phyloP scores from a whole-genome alignment of 2,888 invertebrate genomes.

The Chymomyza amoena region DNA sequence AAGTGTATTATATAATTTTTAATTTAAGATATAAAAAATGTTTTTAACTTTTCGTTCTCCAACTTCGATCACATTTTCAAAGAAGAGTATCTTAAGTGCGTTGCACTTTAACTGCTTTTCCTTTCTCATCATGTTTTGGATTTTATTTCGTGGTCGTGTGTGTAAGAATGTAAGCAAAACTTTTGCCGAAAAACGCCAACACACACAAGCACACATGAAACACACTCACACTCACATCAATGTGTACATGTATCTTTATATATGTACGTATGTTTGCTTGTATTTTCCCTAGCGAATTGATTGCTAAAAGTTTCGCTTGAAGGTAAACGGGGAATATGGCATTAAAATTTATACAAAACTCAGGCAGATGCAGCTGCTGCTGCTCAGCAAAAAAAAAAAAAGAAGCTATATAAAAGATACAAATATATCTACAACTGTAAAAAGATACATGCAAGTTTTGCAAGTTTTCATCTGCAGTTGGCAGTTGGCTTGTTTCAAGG shows the following conservation, averaged over 20 bases:
- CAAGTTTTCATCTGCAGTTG: constrained; percentile 7
- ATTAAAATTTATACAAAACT: constrained; percentile 49
- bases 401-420: constrained; percentile 10
- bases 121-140: neutral
- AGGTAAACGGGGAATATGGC: constrained; percentile 14
- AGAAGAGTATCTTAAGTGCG: neutral
- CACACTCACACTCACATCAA: neutral
- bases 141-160: neutral
- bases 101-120: neutral
- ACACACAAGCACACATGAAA: too few species aligned
- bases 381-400: neutral
- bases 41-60: too few species aligned
- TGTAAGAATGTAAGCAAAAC: constrained; percentile 35
- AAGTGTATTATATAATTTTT: too few species aligned
- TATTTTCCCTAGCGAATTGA: constrained; percentile 43
- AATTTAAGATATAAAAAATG: too few species aligned
- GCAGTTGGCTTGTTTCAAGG: constrained; percentile 31
- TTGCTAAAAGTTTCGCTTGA: constrained; percentile 44
- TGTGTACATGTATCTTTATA: neutral
- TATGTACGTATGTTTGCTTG: constrained; percentile 16
- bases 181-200: constrained; percentile 31
- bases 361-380: constrained; percentile 5
- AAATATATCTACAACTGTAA: constrained; percentile 11
- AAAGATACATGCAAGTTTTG: constrained; percentile 1
- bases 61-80: too few species aligned